These are phyloP conservation scores for Diabrotica undecimpunctata DNA, from an alignment of 1,140 invertebrate species.

Conservation along the genomic window DNA sequence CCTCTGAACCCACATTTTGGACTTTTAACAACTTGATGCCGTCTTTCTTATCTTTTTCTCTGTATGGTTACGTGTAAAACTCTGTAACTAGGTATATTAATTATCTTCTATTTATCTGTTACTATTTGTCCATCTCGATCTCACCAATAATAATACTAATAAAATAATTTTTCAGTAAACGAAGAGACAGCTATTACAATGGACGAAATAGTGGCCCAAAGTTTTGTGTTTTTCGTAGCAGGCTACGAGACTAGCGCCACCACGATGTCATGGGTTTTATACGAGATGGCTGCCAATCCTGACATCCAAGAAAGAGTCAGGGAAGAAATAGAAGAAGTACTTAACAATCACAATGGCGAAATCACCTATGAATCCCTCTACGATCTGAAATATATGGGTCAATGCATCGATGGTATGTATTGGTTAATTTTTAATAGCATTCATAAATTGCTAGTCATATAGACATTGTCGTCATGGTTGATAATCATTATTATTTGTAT, in stretches of 20 bases:
- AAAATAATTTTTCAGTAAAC: not conserved
- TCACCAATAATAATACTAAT: not conserved
- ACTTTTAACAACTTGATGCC: too few relatives aligned
- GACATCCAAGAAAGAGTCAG: conserved; percentile 50
- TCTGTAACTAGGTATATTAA: too few relatives aligned
- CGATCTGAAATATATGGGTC: conserved; percentile 49
- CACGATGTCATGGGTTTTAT: conserved; percentile 50
- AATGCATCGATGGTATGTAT: conserved; percentile 46
- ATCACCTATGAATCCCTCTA: conserved; percentile 56
- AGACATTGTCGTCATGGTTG: too few relatives aligned
- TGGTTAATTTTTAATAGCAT: too few relatives aligned
- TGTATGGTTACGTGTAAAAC: too few relatives aligned
- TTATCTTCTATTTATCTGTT: too few relatives aligned
- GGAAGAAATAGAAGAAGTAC: conserved; percentile 48
- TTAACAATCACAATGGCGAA: conserved; percentile 49
- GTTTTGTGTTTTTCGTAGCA: conserved; percentile 52
- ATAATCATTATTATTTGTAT: too few relatives aligned
- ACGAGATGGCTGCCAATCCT: conserved; percentile 49
- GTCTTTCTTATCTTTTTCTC: too few relatives aligned
- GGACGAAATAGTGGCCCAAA: conserved; percentile 44
- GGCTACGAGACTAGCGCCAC: conserved; percentile 53
- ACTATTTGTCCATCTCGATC: too few relatives aligned
- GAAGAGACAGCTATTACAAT: conserved; percentile 16
- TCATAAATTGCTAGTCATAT: too few relatives aligned
- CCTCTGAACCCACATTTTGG: too few relatives aligned